Evolutionary conservation across 1,140 invertebrate genomes (phyloP), one percentile per base, ranked within the genome.

Genomic region (Venustaconcha ellipsiformis): DNA sequence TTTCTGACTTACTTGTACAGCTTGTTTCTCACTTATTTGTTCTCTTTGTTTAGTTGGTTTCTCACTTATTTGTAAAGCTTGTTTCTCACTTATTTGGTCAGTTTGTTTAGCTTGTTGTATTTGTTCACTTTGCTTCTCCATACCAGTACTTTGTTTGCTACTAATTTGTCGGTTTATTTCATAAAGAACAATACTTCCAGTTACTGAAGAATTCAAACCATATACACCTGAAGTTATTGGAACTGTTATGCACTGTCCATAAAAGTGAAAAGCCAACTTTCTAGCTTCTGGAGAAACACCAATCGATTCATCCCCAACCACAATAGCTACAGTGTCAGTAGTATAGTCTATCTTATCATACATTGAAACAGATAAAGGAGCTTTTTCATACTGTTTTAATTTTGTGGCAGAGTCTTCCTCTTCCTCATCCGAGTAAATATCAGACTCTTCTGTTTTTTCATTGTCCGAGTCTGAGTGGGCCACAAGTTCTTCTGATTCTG

Each of bases 301-400:
- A 88, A 94, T 92, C 20, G 95, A 96, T 91, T 98, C 96, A n/a
- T 96, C 95, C 30, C 96, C 95, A 81, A 97, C 91, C 57, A 98
- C 91, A 1, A 97, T 84, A 48, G 93, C 92, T 20, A 93, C 88
- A 75, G 92, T 90, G 64, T 91, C 84, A 11, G 87, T 87, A 58
- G 86, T 80, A 88, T 92, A 94, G 30, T 82, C 70, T 18, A 82
- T 48, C 13, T 81, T 60, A 48, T 73, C 71, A 67, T 80, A 83
- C 12, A 78, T 57, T 26, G 57, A 60, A n/a, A 75, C 59, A 13
- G 70, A 58, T 5, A 88, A 26, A 18, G 83, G 82, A 0, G 78
- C 67, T 57, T 80, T 74, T 66, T 80, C 78, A 57, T 88, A 81
- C n/a, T 78, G 78, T 71, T 80, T 69, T 74, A 87, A 30, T n/a